These are phyloP conservation scores for Eupithecia abbreviata DNA, from an alignment of 2,888 invertebrate species.

Conservation along the genomic window DNA sequence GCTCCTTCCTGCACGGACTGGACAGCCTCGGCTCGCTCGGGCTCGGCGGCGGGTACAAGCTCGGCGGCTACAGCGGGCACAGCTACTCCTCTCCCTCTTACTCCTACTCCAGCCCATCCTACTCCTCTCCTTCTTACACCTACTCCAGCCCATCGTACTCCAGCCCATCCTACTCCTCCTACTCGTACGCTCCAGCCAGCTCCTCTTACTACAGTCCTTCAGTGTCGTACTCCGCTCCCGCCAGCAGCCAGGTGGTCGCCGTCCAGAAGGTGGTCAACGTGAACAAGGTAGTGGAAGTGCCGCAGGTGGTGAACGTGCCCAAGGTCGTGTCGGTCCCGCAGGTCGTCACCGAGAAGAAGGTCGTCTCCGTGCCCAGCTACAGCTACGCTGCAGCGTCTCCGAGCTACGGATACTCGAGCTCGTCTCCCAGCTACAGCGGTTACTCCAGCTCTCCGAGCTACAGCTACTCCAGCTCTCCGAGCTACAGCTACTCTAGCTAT, in stretches of 20 bases:
- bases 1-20: conserved; percentile 49
- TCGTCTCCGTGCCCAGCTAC: conserved; percentile 52
- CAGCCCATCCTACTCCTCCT: conserved; percentile 24
- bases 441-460: conserved; percentile 26
- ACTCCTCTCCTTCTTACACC: conserved; percentile 17
- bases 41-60: conserved; percentile 25
- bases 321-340: conserved; percentile 64
- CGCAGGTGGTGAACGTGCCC: conserved; percentile 56
- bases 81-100: conserved; percentile 33
- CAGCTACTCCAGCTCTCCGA: conserved; percentile 5
- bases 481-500: conserved; percentile 12
- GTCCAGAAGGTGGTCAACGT: conserved; percentile 58
- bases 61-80: conserved; percentile 29
- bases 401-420: conserved; percentile 32
- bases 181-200: conserved; percentile 25
- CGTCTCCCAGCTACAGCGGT: conserved; percentile 24
- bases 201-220: conserved; percentile 29
- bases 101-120: conserved; percentile 31
- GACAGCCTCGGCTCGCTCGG: conserved; percentile 23
- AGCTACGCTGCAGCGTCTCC: conserved; percentile 29
- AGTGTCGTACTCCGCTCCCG: conserved; percentile 29
- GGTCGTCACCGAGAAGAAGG: conserved; percentile 61
- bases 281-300: conserved; percentile 56
- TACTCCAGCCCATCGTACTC: conserved; percentile 27
- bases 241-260: conserved; percentile 43